Conservation (phyloP, 2,797 vertebrate genomes). For the Sebastes steindachneri region DNA sequence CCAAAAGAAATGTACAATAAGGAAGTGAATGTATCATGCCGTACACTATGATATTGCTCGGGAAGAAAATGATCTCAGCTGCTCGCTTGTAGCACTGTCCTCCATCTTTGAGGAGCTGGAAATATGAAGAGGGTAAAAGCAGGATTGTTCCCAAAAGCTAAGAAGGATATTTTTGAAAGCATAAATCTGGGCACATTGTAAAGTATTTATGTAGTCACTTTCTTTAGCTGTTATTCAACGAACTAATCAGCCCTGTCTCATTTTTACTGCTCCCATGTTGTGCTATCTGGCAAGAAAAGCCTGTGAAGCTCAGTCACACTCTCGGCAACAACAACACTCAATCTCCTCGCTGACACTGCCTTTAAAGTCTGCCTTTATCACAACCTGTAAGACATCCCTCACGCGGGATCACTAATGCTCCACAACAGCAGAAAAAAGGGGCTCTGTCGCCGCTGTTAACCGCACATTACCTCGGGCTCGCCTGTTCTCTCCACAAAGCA, state of each 20-base stretch:
- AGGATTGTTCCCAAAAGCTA: not conserved
- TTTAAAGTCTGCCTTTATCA: constrained; percentile 35
- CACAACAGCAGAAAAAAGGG: constrained; percentile 24
- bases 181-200: not conserved
- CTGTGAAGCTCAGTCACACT: not conserved
- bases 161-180: not conserved
- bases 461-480: constrained; percentile 22
- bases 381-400: constrained; percentile 24
- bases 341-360: constrained; percentile 7
- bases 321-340: not conserved
- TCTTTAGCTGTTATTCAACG: not conserved
- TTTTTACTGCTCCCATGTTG: not conserved
- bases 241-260: not conserved
- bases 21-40: not conserved
- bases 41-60: not conserved
- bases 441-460: constrained; percentile 40
- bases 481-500: constrained; percentile 15
- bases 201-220: not conserved
- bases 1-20: not conserved
- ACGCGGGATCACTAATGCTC: constrained; percentile 30
- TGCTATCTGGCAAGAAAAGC: not conserved
- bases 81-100: not conserved
- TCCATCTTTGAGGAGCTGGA: constrained; percentile 4
- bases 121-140: not conserved
- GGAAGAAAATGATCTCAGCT: not conserved